These are phyloP conservation scores for Xenus cinereus DNA, from an alignment of 2,113 vertebrate species.

Conservation along the genomic window DNA sequence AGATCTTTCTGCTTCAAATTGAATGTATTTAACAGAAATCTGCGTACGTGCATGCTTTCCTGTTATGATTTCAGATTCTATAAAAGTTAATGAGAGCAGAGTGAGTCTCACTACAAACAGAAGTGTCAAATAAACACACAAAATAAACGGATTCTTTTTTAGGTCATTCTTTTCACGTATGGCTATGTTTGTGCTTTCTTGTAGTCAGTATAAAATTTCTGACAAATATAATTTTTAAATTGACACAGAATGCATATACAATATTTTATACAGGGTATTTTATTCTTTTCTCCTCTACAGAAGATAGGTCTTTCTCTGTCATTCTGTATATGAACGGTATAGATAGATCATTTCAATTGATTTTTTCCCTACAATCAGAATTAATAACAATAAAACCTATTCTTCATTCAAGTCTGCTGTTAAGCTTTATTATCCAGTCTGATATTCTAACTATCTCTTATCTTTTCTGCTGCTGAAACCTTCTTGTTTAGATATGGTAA, in stretches of 20 bases:
- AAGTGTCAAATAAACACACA: not conserved
- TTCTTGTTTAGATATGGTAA: not conserved
- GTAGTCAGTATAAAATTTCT: not conserved
- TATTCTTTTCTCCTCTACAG: not conserved
- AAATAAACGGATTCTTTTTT: not conserved
- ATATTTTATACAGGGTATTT: not conserved
- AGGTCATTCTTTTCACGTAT: not conserved
- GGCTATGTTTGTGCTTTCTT: not conserved
- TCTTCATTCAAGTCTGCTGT: not conserved
- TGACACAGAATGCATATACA: not conserved
- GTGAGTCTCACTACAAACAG: not conserved
- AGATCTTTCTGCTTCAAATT: not conserved
- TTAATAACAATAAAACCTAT: not conserved
- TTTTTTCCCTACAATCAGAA: not conserved
- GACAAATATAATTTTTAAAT: not conserved
- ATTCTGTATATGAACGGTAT: not conserved
- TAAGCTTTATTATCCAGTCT: not conserved
- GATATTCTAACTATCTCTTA: not conserved
- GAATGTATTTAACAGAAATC: not conserved
- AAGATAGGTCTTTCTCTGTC: not conserved
- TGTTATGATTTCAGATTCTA: not conserved
- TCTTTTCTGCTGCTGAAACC: not conserved
- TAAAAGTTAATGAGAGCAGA: not conserved
- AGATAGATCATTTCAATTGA: not conserved
- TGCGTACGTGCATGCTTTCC: not conserved